A percentile compares a stretch with the other conserved stretches of the same genome.
Evolutionary conservation across 1,140 invertebrate genomes (phyloP).

Genomic region (Tetramorium parvispinum): DNA sequence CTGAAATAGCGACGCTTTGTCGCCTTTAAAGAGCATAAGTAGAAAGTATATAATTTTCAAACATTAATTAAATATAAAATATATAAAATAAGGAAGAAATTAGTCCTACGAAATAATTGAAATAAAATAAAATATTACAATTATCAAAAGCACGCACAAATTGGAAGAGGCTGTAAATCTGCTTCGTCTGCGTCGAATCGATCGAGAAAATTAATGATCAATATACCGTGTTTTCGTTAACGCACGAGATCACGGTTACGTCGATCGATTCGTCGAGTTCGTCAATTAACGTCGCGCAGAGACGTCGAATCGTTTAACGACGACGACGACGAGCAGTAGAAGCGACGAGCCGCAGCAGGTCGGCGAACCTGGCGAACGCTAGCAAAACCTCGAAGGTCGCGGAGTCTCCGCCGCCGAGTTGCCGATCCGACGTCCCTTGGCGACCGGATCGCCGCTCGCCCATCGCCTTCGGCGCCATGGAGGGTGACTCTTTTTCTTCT

Average conservation of each 20-base stretch:
- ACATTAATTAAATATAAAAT: neutral
- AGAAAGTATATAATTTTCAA: neutral
- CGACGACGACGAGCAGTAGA: constrained; percentile 42
- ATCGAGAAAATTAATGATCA: neutral
- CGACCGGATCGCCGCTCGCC: constrained; percentile 75
- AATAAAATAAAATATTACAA: neutral
- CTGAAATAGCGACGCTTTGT: neutral
- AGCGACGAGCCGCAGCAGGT: constrained; percentile 54
- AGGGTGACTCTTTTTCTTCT: constrained; percentile 78
- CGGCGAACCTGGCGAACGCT: constrained; percentile 73
- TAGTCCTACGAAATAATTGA: neutral
- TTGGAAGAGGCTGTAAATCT: neutral
- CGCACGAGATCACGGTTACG: neutral
- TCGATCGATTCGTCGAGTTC: neutral
- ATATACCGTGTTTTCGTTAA: neutral
- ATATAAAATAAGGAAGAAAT: neutral
- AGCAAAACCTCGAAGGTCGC: constrained; percentile 74
- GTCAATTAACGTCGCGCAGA: constrained; percentile 10
- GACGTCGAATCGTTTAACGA: constrained; percentile 55
- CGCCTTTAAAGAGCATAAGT: neutral
- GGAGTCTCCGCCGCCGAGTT: constrained; percentile 60
- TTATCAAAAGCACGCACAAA: neutral
- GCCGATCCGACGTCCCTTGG: constrained; percentile 70
- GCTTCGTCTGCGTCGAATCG: neutral
- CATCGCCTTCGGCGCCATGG: constrained; percentile 72